Evolutionary conservation across 2,113 vertebrate genomes (phyloP).

Genomic region (Leuciscus idus): DNA sequence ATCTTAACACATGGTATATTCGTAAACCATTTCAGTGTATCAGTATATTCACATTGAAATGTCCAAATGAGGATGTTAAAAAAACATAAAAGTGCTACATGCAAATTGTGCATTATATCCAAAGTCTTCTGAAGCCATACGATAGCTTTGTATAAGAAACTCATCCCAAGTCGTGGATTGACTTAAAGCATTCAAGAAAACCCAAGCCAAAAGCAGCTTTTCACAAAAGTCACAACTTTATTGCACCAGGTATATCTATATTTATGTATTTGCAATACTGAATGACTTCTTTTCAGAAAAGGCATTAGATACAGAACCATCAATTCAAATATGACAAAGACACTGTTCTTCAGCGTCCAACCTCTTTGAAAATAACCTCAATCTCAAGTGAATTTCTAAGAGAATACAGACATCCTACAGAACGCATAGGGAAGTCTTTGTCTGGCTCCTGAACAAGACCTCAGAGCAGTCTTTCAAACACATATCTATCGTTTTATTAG

Average conservation of each 20-base stretch:
- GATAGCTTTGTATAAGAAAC: neutral
- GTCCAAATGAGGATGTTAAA: too few relatives aligned
- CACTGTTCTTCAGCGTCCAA: slow-evolving; percentile 37
- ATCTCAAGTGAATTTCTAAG: slow-evolving; percentile 58
- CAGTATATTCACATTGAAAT: too few relatives aligned
- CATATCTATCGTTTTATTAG: too few relatives aligned
- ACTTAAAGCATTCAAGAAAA: too few relatives aligned
- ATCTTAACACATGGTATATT: too few relatives aligned
- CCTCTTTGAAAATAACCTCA: slow-evolving; percentile 61
- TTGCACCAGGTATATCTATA: slow-evolving; percentile 75
- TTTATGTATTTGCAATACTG: slow-evolving; percentile 72
- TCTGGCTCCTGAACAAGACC: slow-evolving; percentile 16
- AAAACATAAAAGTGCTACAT: too few relatives aligned
- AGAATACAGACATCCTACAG: slow-evolving; percentile 56
- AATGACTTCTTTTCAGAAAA: slow-evolving; percentile 74
- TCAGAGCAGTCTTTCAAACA: slow-evolving; percentile 15
- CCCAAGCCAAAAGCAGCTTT: neutral
- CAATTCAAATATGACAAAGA: slow-evolving; percentile 68
- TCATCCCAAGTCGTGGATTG: neutral
- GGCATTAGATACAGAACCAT: slow-evolving; percentile 71
- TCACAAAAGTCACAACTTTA: slow-evolving; percentile 79
- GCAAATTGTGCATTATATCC: too few relatives aligned
- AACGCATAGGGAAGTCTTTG: slow-evolving; percentile 30
- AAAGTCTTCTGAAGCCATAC: neutral
- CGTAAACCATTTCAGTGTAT: too few relatives aligned